A percentile compares a stretch with the other conserved stretches of the same genome.
phyloP scores from a whole-genome alignment of 2,797 vertebrate species.

The Mastacembelus armatus region DNA sequence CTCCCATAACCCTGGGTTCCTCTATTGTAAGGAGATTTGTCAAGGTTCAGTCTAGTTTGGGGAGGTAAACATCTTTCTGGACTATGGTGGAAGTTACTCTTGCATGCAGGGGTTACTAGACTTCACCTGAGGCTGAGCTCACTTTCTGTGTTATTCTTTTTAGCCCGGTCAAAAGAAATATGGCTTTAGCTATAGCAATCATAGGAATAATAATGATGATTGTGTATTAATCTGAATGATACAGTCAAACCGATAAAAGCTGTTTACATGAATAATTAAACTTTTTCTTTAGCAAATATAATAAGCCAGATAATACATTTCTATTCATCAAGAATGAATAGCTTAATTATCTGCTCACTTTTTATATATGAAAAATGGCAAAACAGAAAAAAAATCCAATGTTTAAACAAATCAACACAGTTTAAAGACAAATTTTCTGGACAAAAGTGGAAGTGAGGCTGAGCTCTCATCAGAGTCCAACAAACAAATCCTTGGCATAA shows the following conservation, averaged over 20 bases:
- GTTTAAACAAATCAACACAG: background rate
- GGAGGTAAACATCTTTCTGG: conserved; percentile 43
- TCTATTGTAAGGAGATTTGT: conserved; percentile 35
- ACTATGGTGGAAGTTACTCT: conserved; percentile 23
- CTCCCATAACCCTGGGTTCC: conserved; percentile 38
- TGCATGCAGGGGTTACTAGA: conserved; percentile 31
- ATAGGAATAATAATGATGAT: conserved; percentile 18
- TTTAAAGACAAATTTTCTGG: background rate
- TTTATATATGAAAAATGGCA: conserved; percentile 1
- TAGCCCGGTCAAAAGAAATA: background rate
- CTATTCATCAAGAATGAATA: conserved; percentile 30
- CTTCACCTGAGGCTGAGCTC: conserved; percentile 29
- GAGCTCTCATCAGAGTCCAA: conserved; percentile 3
- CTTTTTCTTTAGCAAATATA: background rate
- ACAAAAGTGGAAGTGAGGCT: conserved; percentile 9
- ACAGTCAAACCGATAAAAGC: conserved; percentile 8
- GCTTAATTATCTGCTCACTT: conserved; percentile 6
- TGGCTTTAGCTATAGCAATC: conserved; percentile 22
- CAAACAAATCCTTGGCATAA: conserved; percentile 31
- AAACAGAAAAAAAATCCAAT: background rate
- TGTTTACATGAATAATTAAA: conserved; percentile 27
- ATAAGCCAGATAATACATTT: conserved; percentile 17
- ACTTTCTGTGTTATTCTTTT: background rate
- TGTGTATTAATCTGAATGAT: conserved; percentile 23
- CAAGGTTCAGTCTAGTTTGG: conserved; percentile 21